phyloP scores from a whole-genome alignment of 1,140 invertebrate genomes.

The Zaprionus gabonicus region DNA sequence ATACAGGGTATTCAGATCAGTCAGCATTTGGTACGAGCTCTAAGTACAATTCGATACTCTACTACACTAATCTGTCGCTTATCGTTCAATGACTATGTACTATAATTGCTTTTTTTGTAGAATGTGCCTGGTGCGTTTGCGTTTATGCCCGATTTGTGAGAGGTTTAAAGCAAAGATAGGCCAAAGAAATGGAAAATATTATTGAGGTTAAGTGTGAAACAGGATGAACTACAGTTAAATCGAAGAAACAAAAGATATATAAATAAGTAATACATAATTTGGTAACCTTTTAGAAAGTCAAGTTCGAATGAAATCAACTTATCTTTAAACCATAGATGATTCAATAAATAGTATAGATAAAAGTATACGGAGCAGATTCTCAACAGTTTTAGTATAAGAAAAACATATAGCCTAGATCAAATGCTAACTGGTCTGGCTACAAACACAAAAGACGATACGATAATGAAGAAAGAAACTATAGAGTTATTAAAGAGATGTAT shows the following conservation, averaged over 20 bases:
- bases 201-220: constrained; percentile 12
- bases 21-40: constrained; percentile 74
- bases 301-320: background rate
- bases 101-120: constrained; percentile 32
- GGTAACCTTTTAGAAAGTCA: background rate
- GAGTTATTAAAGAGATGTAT: constrained; percentile 17
- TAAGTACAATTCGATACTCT: constrained; percentile 14
- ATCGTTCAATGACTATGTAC: constrained; percentile 32
- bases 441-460: constrained; percentile 38
- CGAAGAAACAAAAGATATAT: background rate
- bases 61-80: constrained; percentile 26
- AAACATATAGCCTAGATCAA: constrained; percentile 44
- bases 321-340: background rate
- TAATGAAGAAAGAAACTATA: constrained; percentile 39
- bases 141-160: constrained; percentile 41
- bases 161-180: constrained; percentile 12
- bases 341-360: background rate
- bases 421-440: constrained; percentile 76
- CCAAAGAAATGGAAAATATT: constrained; percentile 10
- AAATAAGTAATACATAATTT: background rate
- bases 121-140: constrained; percentile 56
- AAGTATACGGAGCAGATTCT: background rate
- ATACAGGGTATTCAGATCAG: constrained; percentile 46
- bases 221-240: constrained; percentile 15
- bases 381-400: constrained; percentile 7